These are phyloP conservation scores for Pagetopsis macropterus DNA, from an alignment of 2,797 vertebrate genomes.

Conservation along the genomic window DNA sequence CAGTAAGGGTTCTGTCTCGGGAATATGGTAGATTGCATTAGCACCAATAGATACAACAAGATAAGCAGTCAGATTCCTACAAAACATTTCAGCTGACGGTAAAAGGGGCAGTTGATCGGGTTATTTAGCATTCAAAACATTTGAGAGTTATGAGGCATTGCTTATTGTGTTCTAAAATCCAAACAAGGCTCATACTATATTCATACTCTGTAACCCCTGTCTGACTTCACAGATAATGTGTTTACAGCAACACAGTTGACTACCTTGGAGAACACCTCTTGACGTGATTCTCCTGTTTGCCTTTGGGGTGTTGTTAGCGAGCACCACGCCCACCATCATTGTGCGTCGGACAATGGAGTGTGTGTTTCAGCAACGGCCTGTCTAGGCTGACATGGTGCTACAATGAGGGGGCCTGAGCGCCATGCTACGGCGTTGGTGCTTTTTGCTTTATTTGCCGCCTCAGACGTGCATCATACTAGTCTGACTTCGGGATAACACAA, in stretches of 20 bases:
- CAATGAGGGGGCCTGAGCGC: slow-evolving; percentile 37
- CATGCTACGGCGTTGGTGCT: slow-evolving; percentile 7
- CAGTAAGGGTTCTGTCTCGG: background rate
- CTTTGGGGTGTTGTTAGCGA: slow-evolving; percentile 48
- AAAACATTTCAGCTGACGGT: background rate
- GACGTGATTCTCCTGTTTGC: slow-evolving; percentile 37
- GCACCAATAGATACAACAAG: background rate
- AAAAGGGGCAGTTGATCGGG: slow-evolving; percentile 4
- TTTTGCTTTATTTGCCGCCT: slow-evolving; percentile 45
- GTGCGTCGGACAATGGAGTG: slow-evolving; percentile 52
- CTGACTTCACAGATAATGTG: slow-evolving; percentile 21
- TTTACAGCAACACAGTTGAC: slow-evolving; percentile 40
- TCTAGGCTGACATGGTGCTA: slow-evolving; percentile 44
- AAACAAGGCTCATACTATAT: slow-evolving; percentile 15
- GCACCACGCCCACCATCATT: slow-evolving; percentile 59
- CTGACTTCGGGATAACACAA: slow-evolving; percentile 43
- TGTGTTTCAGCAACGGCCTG: slow-evolving; percentile 56
- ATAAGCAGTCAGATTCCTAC: background rate
- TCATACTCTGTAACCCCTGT: slow-evolving; percentile 16
- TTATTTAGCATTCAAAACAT: slow-evolving; percentile 6
- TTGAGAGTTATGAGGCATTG: background rate
- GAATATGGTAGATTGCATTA: background rate
- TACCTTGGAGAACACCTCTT: slow-evolving; percentile 39
- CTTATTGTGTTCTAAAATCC: slow-evolving; percentile 10
- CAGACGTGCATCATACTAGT: slow-evolving; percentile 45